phyloP scores from a whole-genome alignment of 2,888 invertebrate genomes.

The Acronicta leporina region DNA sequence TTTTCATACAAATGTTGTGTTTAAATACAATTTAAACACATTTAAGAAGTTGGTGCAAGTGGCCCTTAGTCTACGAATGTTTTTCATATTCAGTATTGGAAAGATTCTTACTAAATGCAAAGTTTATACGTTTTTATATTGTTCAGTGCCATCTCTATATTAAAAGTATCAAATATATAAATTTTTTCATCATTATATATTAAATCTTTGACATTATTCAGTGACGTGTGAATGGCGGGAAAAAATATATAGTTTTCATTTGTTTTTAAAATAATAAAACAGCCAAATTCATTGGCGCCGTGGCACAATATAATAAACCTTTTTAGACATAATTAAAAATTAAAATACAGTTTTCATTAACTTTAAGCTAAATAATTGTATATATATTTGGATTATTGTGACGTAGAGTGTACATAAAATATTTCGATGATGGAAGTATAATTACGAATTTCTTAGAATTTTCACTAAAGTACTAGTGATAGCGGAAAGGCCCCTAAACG shows the following conservation, averaged over 20 bases:
- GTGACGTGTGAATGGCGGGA: slow-evolving; percentile 55
- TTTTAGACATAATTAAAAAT: slow-evolving; percentile 3
- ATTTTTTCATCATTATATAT: slow-evolving; percentile 56
- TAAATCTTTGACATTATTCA: slow-evolving; percentile 57
- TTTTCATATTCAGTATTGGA: slow-evolving; percentile 30
- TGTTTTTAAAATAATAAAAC: slow-evolving; percentile 29
- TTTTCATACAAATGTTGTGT: no score
- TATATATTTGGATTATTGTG: slow-evolving; percentile 33
- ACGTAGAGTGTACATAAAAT: slow-evolving; percentile 29
- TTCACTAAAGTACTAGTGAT: slow-evolving; percentile 40
- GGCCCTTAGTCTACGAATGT: slow-evolving; percentile 24
- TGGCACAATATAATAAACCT: slow-evolving; percentile 28
- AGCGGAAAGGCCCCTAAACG: slow-evolving; percentile 53
- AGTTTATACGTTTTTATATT: slow-evolving; percentile 37
- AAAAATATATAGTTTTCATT: slow-evolving; percentile 21
- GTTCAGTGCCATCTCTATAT: slow-evolving; percentile 53
- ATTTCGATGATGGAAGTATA: slow-evolving; percentile 37
- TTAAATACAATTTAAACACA: no score
- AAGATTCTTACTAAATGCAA: slow-evolving; percentile 50
- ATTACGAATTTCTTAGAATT: slow-evolving; percentile 26
- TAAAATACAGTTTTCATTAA: slow-evolving; percentile 15
- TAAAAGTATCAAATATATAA: slow-evolving; percentile 64
- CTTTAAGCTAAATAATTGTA: slow-evolving; percentile 12
- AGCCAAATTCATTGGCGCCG: slow-evolving; percentile 40
- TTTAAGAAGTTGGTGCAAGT: no score